These are phyloP conservation scores for Yponomeuta sedellus DNA, from an alignment of 2,888 invertebrate species.

Conservation along the genomic window DNA sequence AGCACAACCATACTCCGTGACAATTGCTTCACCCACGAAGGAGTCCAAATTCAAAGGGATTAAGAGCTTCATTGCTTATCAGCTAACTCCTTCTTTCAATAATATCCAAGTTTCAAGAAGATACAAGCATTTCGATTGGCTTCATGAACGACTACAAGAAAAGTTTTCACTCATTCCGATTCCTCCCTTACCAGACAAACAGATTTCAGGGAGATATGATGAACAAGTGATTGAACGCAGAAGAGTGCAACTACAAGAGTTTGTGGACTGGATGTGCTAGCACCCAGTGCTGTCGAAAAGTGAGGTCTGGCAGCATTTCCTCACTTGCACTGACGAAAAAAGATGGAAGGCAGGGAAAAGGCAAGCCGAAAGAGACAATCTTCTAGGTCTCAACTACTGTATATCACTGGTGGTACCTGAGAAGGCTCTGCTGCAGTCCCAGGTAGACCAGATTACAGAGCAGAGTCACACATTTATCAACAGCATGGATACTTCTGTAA, in stretches of 20 bases:
- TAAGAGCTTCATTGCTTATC: slow-evolving; percentile 98
- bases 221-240: slow-evolving; percentile 97
- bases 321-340: slow-evolving; percentile 97
- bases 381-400: slow-evolving; percentile 93
- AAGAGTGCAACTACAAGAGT: slow-evolving; percentile 94
- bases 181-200: slow-evolving; percentile 98
- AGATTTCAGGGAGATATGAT: slow-evolving; percentile 97
- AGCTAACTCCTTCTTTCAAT: slow-evolving; percentile 95
- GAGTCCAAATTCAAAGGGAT: slow-evolving; percentile 98
- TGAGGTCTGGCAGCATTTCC: slow-evolving; percentile 97
- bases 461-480: slow-evolving; percentile 88
- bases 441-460: slow-evolving; percentile 89
- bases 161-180: slow-evolving; percentile 97
- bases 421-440: slow-evolving; percentile 82
- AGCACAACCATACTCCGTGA: slow-evolving; percentile 85
- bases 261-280: slow-evolving; percentile 96
- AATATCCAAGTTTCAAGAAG: slow-evolving; percentile 94
- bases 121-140: slow-evolving; percentile 99
- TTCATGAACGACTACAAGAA: slow-evolving; percentile 93
- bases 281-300: slow-evolving; percentile 95
- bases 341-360: slow-evolving; percentile 98
- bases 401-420: slow-evolving; percentile 91
- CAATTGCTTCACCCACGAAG: slow-evolving; percentile 96
- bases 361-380: slow-evolving; percentile 94
- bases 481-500: slow-evolving; percentile 91